Evolutionary conservation across 2,888 invertebrate species (phyloP).

Genomic region (Crossocerus cetratus): DNA sequence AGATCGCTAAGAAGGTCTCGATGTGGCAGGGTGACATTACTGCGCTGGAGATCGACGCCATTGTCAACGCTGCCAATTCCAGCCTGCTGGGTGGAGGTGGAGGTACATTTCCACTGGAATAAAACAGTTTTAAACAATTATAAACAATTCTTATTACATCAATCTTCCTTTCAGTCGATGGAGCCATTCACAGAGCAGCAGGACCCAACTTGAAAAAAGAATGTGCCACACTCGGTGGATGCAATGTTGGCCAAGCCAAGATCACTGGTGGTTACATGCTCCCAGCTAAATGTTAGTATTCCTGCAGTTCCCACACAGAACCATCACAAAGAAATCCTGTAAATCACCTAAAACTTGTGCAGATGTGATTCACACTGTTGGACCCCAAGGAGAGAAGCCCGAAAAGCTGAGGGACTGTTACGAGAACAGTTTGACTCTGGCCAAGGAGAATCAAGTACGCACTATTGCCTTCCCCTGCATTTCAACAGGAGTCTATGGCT

Average conservation of each 20-base stretch:
- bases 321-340: no score
- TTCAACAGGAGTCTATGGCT: slow-evolving; percentile 94
- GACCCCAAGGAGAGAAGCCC: slow-evolving; percentile 87
- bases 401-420: slow-evolving; percentile 84
- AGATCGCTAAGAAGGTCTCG: slow-evolving; percentile 81
- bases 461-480: slow-evolving; percentile 93
- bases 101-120: slow-evolving; percentile 73
- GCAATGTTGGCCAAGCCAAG: slow-evolving; percentile 89
- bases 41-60: slow-evolving; percentile 89
- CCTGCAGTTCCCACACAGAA: not conserved
- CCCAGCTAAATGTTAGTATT: slow-evolving; percentile 88
- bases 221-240: slow-evolving; percentile 85
- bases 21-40: slow-evolving; percentile 91
- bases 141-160: slow-evolving; percentile 6
- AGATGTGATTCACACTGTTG: slow-evolving; percentile 95
- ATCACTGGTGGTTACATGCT: slow-evolving; percentile 89
- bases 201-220: slow-evolving; percentile 84
- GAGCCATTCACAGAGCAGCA: slow-evolving; percentile 91
- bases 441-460: slow-evolving; percentile 79
- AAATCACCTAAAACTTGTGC: slow-evolving; percentile 42
- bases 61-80: slow-evolving; percentile 94
- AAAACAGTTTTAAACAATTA: not conserved
- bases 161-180: slow-evolving; percentile 83
- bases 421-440: slow-evolving; percentile 81
- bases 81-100: slow-evolving; percentile 89